Evolutionary conservation across 2,113 vertebrate genomes (phyloP), one percentile per base, ranked within the genome.

Genomic region (Bubo scandiacus): DNA sequence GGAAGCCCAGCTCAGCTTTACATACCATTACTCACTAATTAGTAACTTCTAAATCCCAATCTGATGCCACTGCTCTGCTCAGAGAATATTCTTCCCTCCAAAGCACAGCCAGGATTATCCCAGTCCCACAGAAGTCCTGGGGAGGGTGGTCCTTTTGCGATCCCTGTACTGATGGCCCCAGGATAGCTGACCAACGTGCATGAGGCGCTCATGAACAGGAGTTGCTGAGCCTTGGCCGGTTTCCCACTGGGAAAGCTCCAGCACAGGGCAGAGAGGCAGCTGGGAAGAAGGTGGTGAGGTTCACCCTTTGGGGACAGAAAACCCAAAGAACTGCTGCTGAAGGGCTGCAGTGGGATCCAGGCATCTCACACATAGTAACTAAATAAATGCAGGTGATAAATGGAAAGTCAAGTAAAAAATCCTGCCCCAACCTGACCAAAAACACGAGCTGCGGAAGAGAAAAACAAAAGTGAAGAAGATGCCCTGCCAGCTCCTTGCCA

Each of bases 131-230:
- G 21, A 58, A 63, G 16, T 51, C 40, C 54, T 5, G 11, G 54
- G 40, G 43, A 67, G 85, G 74, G 52, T 1, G 12, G 29, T 32
- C 34, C 27, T 66, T 66, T 61, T 15, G 34, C 3, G 3, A 29
- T 21, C 49, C 29, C 38, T 26, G 30, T n/a, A 30, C 17, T 0
- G 0, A 52, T 1, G 3, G 82, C 66, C 0, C 4, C 7, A 6
- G 36, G 26, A 81, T 2, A 23, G 63, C 36, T 0, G 2, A 67
- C 4, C 0, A 0, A 36, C 0, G 2, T 27, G 55, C n/a, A 21
- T 1, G 5, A 71, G 38, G 36, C 40, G 52, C 27, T 18, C 14
- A 9, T 14, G 23, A 67, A 49, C 0, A 0, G 25, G 8, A 94
- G 32, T 13, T 4, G 5, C 0, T 0, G 34, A 3, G 7, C 34